phyloP scores from a whole-genome alignment of 2,113 vertebrate species.

The Burhinus oedicnemus region DNA sequence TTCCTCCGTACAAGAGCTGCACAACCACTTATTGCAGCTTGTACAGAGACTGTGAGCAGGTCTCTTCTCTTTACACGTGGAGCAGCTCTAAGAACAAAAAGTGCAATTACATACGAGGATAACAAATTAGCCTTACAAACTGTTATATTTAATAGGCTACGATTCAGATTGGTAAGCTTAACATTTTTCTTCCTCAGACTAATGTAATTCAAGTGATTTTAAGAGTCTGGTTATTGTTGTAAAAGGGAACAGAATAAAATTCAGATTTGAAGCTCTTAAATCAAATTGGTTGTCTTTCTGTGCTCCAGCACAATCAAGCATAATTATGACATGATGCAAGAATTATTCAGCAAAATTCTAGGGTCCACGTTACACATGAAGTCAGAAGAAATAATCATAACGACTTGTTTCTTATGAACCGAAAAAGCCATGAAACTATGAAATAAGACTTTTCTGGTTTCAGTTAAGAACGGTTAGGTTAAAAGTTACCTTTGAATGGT shows the following conservation, averaged over 20 bases:
- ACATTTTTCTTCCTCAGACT: neutral
- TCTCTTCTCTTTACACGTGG: slow-evolving; percentile 77
- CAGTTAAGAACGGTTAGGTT: neutral
- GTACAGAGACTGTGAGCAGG: slow-evolving; percentile 82
- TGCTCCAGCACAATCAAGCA: neutral
- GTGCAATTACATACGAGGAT: neutral
- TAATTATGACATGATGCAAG: neutral
- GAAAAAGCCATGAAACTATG: neutral
- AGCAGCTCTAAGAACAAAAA: slow-evolving; percentile 75
- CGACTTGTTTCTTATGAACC: neutral
- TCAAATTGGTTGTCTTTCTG: neutral
- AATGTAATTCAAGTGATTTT: neutral
- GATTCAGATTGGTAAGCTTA: neutral
- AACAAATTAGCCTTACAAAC: neutral
- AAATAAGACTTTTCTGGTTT: neutral
- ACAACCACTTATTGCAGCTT: slow-evolving; percentile 81
- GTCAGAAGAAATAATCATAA: neutral
- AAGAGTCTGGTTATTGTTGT: neutral
- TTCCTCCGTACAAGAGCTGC: slow-evolving; percentile 80
- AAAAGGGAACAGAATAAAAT: neutral
- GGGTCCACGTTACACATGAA: neutral
- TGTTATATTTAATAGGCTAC: neutral
- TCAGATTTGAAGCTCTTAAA: neutral
- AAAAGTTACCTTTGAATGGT: neutral
- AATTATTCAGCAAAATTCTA: neutral